A percentile compares a stretch with the other conserved stretches of the same genome.
Evolutionary conservation across 2,797 vertebrate genomes (phyloP).

Genomic region (Coendou prehensilis): DNA sequence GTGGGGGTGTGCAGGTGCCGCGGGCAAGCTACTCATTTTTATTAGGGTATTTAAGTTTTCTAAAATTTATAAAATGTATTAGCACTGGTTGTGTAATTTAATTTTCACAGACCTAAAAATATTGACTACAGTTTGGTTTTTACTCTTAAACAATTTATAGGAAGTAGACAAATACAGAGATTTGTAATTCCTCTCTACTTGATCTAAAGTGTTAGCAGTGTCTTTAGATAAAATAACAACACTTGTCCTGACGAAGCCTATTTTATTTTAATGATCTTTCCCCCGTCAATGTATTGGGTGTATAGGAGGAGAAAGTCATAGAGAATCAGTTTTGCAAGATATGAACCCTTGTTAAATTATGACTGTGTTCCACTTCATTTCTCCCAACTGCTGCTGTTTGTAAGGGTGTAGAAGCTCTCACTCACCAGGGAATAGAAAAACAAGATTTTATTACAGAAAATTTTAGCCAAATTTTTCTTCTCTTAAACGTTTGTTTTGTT

Average conservation of each 20-base stretch:
- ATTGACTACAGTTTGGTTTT: constrained; percentile 44
- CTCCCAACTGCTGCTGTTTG: background rate
- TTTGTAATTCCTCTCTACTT: background rate
- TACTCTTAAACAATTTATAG: constrained; percentile 24
- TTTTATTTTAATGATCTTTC: background rate
- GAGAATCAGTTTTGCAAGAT: background rate
- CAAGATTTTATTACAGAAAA: constrained; percentile 44
- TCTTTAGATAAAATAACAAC: constrained; percentile 24
- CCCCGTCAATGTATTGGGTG: background rate
- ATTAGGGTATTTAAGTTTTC: constrained; percentile 1
- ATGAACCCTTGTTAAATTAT: background rate
- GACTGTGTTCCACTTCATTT: background rate
- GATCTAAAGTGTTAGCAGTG: background rate
- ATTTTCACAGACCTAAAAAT: constrained; percentile 44
- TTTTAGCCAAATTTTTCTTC: constrained; percentile 54
- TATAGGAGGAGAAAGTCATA: background rate
- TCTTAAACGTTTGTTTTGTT: background rate
- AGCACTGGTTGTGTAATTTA: constrained; percentile 10
- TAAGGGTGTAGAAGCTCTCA: background rate
- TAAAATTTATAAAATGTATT: background rate
- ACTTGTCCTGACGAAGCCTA: background rate
- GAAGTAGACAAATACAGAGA: constrained; percentile 20
- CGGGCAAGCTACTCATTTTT: background rate
- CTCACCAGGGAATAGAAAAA: constrained; percentile 22
- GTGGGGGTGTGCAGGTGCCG: background rate